Evolutionary conservation across 2,113 vertebrate species (phyloP).

Genomic region (Alosa alosa): DNA sequence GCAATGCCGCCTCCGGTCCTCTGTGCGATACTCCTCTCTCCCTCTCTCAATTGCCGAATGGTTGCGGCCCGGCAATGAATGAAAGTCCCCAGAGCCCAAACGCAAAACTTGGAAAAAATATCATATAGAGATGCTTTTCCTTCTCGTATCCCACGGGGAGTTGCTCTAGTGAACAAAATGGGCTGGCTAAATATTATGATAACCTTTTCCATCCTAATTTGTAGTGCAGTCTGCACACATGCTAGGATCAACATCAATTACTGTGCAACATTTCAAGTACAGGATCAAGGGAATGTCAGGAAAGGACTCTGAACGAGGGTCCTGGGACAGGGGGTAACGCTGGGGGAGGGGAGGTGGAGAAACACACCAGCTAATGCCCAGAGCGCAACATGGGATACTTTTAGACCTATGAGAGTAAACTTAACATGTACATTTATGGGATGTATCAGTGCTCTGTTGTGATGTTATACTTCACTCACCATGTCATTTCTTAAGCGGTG

Average conservation of each 20-base stretch:
- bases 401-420: neutral
- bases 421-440: neutral
- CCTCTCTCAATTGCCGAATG: neutral
- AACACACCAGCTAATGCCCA: conserved; percentile 49
- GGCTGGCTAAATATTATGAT: conserved; percentile 90
- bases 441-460: neutral
- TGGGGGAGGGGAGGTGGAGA: conserved; percentile 52
- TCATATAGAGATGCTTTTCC: conserved; percentile 60
- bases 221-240: conserved; percentile 80
- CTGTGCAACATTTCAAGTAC: conserved; percentile 83
- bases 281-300: conserved; percentile 82
- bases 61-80: conserved; percentile 10
- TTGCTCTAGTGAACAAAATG: conserved; percentile 79
- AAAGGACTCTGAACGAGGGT: conserved; percentile 71
- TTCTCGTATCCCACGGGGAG: conserved; percentile 72
- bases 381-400: conserved; percentile 60
- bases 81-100: neutral
- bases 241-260: conserved; percentile 87
- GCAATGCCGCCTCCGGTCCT: neutral
- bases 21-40: neutral
- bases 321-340: conserved; percentile 57
- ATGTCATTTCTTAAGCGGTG: neutral
- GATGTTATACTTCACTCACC: neutral
- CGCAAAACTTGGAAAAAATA: conserved; percentile 36
- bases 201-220: conserved; percentile 92